Conservation (phyloP, 2,797 vertebrate genomes). For the Mareca penelope region DNA sequence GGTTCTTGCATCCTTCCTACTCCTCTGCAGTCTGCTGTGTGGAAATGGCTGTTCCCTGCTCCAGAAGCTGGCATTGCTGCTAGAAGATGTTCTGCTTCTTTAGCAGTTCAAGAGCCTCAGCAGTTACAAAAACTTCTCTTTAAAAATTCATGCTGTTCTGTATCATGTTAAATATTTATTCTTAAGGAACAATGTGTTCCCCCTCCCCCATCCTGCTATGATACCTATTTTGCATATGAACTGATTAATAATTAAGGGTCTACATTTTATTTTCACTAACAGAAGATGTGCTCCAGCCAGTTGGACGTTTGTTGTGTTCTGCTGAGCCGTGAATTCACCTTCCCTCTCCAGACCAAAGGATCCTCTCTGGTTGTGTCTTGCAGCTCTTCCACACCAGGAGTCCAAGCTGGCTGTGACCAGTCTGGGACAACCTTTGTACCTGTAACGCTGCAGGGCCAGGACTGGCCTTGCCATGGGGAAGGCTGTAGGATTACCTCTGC, state of each 20-base stretch:
- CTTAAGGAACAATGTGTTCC: slow-evolving; percentile 37
- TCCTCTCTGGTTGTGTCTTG: neutral
- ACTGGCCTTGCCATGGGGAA: neutral
- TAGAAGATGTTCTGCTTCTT: slow-evolving; percentile 16
- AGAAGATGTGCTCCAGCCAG: slow-evolving; percentile 6
- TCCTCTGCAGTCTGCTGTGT: neutral
- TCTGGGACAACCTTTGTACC: neutral
- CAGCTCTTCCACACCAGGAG: neutral
- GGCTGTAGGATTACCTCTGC: neutral
- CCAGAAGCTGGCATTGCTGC: neutral
- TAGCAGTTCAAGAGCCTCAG: slow-evolving; percentile 33
- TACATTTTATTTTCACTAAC: slow-evolving; percentile 58
- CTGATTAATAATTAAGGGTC: slow-evolving; percentile 69
- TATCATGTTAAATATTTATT: slow-evolving; percentile 73
- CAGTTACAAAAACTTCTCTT: slow-evolving; percentile 54
- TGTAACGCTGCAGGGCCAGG: neutral
- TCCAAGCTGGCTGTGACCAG: fast-evolving
- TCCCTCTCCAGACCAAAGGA: neutral
- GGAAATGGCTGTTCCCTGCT: neutral
- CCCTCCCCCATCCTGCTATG: slow-evolving; percentile 26
- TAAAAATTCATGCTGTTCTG: slow-evolving; percentile 70
- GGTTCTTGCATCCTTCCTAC: neutral
- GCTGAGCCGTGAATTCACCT: slow-evolving; percentile 49
- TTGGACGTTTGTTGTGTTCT: slow-evolving; percentile 7
- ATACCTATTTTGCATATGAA: slow-evolving; percentile 70